Percentiles rank a stretch among this genome's conserved stretches.
These are phyloP conservation scores for Cheilosia grossa DNA, from an alignment of 2,888 invertebrate genomes.

Conservation along the genomic window DNA sequence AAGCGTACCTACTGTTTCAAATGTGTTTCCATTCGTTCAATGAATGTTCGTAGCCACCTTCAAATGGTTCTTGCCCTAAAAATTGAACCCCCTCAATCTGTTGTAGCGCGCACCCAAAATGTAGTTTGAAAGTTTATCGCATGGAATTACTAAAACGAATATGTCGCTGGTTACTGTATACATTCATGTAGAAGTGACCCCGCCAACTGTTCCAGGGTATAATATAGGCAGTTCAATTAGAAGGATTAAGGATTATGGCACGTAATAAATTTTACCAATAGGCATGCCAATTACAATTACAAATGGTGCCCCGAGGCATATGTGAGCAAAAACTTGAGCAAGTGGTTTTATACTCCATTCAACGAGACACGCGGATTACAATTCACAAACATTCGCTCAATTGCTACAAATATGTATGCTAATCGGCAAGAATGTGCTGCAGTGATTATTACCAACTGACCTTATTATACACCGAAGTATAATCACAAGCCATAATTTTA, in stretches of 20 bases:
- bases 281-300: slow-evolving; percentile 64
- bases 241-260: slow-evolving; percentile 70
- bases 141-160: slow-evolving; percentile 45
- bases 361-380: slow-evolving; percentile 47
- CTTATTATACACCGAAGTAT: slow-evolving; percentile 54
- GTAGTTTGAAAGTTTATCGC: slow-evolving; percentile 13
- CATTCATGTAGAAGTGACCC: slow-evolving; percentile 6
- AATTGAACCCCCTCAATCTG: background rate
- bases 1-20: too few relatives aligned
- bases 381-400: slow-evolving; percentile 14
- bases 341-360: slow-evolving; percentile 54
- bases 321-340: slow-evolving; percentile 58
- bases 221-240: slow-evolving; percentile 51
- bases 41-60: background rate
- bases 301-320: slow-evolving; percentile 47
- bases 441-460: slow-evolving; percentile 63
- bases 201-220: slow-evolving; percentile 55
- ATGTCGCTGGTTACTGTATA: slow-evolving; percentile 12
- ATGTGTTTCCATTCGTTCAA: too few relatives aligned
- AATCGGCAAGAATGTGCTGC: slow-evolving; percentile 41
- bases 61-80: background rate
- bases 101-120: background rate
- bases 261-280: slow-evolving; percentile 70
- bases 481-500: slow-evolving; percentile 64
- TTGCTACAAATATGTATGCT: slow-evolving; percentile 48